These are phyloP conservation scores for Diachrysia chrysitis DNA, from an alignment of 2,888 invertebrate genomes.

Conservation along the genomic window DNA sequence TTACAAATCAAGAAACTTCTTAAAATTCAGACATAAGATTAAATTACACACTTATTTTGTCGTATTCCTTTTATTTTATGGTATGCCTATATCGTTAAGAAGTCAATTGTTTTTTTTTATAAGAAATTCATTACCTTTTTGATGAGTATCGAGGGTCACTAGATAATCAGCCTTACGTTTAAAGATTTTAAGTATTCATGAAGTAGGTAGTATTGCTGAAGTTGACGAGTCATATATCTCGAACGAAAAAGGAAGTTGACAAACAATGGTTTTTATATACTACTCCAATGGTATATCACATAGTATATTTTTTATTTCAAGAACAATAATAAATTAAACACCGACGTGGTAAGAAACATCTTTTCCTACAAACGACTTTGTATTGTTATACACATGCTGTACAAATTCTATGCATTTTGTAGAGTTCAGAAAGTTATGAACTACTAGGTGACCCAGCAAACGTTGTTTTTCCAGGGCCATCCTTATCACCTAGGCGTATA, in stretches of 20 bases:
- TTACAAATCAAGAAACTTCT: background rate
- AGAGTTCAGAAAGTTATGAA: too few species aligned
- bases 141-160: background rate
- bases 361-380: too few species aligned
- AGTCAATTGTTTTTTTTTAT: slow-evolving; percentile 1
- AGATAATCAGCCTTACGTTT: background rate
- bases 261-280: background rate
- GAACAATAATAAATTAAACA: too few species aligned
- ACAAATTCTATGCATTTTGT: background rate
- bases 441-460: too few species aligned
- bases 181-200: background rate
- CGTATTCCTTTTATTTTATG: background rate
- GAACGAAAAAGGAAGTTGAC: background rate
- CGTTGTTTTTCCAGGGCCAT: too few species aligned
- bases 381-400: too few species aligned
- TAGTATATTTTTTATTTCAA: too few species aligned
- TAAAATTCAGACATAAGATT: background rate
- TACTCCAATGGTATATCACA: too few species aligned
- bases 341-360: too few species aligned
- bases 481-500: too few species aligned
- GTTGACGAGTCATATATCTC: background rate
- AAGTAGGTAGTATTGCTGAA: background rate
- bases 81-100: background rate
- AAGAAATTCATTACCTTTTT: background rate
- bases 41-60: background rate